These are phyloP conservation scores for Leucoma salicis DNA, from an alignment of 2,888 invertebrate genomes.

Conservation along the genomic window DNA sequence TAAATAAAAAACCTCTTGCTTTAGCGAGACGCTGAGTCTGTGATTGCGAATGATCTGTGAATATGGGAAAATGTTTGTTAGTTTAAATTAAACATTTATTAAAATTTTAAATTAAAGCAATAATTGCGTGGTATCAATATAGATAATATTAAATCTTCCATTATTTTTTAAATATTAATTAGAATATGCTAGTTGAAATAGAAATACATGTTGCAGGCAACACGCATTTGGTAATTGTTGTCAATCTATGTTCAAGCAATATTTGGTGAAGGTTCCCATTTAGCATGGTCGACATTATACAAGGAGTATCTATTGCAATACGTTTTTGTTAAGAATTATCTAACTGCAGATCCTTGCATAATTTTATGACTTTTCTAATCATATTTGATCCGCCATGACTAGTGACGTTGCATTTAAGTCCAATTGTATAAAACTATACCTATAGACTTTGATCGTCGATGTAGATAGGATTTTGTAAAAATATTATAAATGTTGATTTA, in stretches of 20 bases:
- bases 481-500: conserved; percentile 41
- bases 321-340: too few species aligned
- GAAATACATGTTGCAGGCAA: conserved; percentile 6
- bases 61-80: conserved; percentile 9
- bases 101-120: conserved; percentile 2
- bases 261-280: neutral
- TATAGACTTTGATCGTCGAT: conserved; percentile 23
- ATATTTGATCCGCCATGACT: too few species aligned
- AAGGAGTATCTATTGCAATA: too few species aligned
- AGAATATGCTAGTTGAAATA: conserved; percentile 38
- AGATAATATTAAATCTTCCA: conserved; percentile 40
- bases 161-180: conserved; percentile 37
- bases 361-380: too few species aligned
- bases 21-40: conserved; percentile 16
- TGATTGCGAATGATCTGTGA: conserved; percentile 39
- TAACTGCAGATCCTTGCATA: too few species aligned
- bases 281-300: neutral
- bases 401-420: conserved; percentile 44
- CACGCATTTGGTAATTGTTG: neutral
- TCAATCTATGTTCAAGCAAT: neutral
- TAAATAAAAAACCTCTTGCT: too few species aligned
- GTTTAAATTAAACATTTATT: neutral
- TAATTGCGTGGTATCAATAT: conserved; percentile 7
- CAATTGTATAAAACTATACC: conserved; percentile 42
- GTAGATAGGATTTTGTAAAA: conserved; percentile 62